These are phyloP conservation scores for Clarias laeviceps DNA, from an alignment of 2,797 vertebrate species.

Conservation along the genomic window DNA sequence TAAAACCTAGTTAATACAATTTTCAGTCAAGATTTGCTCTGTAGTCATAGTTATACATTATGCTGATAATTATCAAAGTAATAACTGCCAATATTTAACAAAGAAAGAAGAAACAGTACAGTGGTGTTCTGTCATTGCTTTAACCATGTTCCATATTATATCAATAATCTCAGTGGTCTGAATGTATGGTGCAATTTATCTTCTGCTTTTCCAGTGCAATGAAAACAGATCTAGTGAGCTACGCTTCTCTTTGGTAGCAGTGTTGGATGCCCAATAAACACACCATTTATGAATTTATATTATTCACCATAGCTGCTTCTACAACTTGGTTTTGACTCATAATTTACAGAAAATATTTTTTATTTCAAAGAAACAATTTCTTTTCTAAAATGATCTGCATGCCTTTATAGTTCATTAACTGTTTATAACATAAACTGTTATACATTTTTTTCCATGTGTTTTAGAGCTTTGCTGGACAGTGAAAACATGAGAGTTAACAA, in stretches of 20 bases:
- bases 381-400: neutral
- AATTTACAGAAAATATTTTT: neutral
- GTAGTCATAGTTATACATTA: neutral
- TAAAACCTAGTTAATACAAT: neutral
- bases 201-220: neutral
- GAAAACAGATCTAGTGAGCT: neutral
- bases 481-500: conserved; percentile 60
- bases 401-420: neutral
- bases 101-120: neutral
- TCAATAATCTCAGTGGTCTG: neutral
- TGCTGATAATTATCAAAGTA: neutral
- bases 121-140: neutral
- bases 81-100: neutral
- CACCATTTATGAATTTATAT: neutral
- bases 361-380: neutral
- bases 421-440: neutral
- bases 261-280: neutral
- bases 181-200: neutral
- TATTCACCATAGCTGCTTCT: too few relatives aligned
- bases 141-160: too few relatives aligned
- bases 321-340: neutral
- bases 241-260: neutral
- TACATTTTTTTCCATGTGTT: conserved; percentile 41
- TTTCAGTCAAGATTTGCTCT: neutral
- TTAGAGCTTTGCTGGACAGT: conserved; percentile 74